Conservation (phyloP, 2,797 vertebrate genomes). For the Sitta carolinensis region DNA sequence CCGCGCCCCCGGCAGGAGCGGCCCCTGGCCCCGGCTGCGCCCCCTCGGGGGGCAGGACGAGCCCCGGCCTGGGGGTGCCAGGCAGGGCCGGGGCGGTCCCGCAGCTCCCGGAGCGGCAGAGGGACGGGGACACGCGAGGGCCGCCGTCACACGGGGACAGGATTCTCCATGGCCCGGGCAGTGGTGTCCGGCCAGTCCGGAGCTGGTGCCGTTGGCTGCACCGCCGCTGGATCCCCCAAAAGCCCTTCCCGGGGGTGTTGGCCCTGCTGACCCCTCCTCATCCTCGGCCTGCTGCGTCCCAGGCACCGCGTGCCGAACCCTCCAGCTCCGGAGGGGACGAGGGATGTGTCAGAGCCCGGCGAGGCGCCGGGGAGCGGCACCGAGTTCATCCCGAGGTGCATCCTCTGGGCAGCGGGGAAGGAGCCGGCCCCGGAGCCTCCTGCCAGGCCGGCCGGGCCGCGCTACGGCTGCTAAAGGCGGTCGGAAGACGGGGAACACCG, state of each 20-base stretch:
- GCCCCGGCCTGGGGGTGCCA: background rate
- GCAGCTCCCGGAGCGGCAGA: background rate
- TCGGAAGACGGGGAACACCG: background rate
- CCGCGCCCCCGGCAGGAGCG: background rate
- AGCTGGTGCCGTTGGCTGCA: background rate
- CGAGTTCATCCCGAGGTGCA: background rate
- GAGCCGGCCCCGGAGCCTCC: background rate
- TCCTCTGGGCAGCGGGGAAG: background rate
- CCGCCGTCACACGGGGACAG: accelerated
- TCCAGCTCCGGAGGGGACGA: background rate
- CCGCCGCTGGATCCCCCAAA: background rate
- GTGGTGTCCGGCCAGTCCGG: background rate
- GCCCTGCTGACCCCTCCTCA: background rate
- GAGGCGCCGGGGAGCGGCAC: background rate
- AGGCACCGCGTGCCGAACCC: background rate
- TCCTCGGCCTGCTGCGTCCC: background rate
- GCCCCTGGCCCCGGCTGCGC: too few species aligned
- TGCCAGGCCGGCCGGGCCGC: background rate
- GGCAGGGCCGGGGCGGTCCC: accelerated
- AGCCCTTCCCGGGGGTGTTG: background rate
- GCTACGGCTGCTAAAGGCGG: constrained; percentile 16
- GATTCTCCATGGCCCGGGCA: background rate
- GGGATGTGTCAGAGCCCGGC: background rate
- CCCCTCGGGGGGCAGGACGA: background rate
- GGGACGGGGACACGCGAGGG: background rate